Evolutionary conservation across 2,888 invertebrate genomes (phyloP).

Genomic region (Synergus umbraculus): DNA sequence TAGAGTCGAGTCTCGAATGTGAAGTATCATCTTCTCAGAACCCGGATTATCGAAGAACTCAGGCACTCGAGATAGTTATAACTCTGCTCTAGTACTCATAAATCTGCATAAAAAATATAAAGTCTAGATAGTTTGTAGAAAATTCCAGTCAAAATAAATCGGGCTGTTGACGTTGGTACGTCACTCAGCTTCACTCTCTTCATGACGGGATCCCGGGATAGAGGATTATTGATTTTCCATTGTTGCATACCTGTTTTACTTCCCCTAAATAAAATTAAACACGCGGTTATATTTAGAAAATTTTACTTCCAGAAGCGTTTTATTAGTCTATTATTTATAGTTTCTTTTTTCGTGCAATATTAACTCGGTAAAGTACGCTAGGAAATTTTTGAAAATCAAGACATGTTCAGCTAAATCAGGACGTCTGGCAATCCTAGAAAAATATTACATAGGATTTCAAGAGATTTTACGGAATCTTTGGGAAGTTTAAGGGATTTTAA

Average conservation of each 20-base stretch:
- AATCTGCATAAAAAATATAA: constrained; percentile 27
- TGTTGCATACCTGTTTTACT: constrained; percentile 21
- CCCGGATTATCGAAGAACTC: constrained; percentile 32
- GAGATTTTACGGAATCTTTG: too few species aligned
- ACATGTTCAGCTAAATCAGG: too few species aligned
- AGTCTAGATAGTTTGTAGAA: background rate
- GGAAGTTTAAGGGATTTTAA: too few species aligned
- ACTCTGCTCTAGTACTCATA: background rate
- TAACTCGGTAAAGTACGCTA: too few species aligned
- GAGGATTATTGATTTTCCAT: constrained; percentile 35
- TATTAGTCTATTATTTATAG: constrained; percentile 21
- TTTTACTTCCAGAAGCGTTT: constrained; percentile 9
- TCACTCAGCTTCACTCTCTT: constrained; percentile 20
- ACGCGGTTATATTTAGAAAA: constrained; percentile 16
- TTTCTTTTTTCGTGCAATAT: background rate
- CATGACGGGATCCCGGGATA: background rate
- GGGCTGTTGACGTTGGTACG: constrained; percentile 20
- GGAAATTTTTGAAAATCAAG: too few species aligned
- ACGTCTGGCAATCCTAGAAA: too few species aligned
- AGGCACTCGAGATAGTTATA: constrained; percentile 40
- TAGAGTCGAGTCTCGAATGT: constrained; percentile 23
- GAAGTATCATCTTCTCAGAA: constrained; percentile 37
- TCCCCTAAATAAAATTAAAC: constrained; percentile 3
- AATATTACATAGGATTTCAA: too few species aligned
- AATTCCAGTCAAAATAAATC: constrained; percentile 27